A percentile compares a stretch with the other conserved stretches of the same genome.
Evolutionary conservation across 2,113 vertebrate genomes (phyloP).

Genomic region (Megaptera novaeangliae): DNA sequence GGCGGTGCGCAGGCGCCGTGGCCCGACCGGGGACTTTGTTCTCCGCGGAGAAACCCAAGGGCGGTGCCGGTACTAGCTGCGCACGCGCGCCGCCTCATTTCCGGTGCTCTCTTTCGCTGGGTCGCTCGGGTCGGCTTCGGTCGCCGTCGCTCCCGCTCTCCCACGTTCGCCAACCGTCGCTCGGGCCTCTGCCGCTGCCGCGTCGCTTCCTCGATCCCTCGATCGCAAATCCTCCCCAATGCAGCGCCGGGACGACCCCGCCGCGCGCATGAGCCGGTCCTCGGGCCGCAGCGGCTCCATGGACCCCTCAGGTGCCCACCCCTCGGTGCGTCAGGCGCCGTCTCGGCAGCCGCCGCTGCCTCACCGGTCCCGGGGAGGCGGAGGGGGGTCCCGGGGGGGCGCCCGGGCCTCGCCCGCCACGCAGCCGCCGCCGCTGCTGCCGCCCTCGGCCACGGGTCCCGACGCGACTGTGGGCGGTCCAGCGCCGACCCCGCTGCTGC

Average conservation of each 20-base stretch:
- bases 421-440: slow-evolving; percentile 64
- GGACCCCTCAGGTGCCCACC: slow-evolving; percentile 71
- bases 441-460: slow-evolving; percentile 69
- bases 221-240: slow-evolving; percentile 44
- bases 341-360: slow-evolving; percentile 68
- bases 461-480: slow-evolving; percentile 67
- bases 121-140: slow-evolving; percentile 71
- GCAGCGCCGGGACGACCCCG: slow-evolving; percentile 78
- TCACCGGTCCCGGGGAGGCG: slow-evolving; percentile 65
- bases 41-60: slow-evolving; percentile 69
- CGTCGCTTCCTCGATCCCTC: slow-evolving; percentile 43
- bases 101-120: slow-evolving; percentile 72
- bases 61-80: slow-evolving; percentile 67
- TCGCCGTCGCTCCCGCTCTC: slow-evolving; percentile 55
- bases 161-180: slow-evolving; percentile 56
- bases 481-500: slow-evolving; percentile 55
- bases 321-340: slow-evolving; percentile 65
- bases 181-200: slow-evolving; percentile 35
- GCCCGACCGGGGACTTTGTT: slow-evolving; percentile 70
- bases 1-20: slow-evolving; percentile 64
- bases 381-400: slow-evolving; percentile 50
- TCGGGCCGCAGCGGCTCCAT: slow-evolving; percentile 71
- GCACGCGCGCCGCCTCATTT: slow-evolving; percentile 71
- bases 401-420: slow-evolving; percentile 59
- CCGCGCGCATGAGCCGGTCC: slow-evolving; percentile 67